A percentile compares a stretch with the other conserved stretches of the same genome.
These are phyloP conservation scores for Linnaemya tessellans DNA, from an alignment of 2,888 invertebrate species.

Conservation along the genomic window DNA sequence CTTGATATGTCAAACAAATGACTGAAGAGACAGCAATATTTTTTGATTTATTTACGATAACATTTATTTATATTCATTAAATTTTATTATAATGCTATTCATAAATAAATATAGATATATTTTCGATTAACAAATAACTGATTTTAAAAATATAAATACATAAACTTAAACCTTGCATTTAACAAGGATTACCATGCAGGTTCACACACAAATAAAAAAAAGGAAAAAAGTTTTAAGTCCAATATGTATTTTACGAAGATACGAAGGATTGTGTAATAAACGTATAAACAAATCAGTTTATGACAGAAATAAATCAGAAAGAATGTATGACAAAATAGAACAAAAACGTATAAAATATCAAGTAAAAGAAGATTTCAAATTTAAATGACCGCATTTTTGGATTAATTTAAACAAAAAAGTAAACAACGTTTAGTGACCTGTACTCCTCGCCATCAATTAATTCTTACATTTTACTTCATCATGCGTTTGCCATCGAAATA, in stretches of 20 bases:
- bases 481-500: neutral
- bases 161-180: slow-evolving; percentile 19
- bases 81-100: slow-evolving; percentile 51
- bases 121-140: slow-evolving; percentile 65
- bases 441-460: slow-evolving; percentile 43
- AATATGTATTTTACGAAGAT: neutral
- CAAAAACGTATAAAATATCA: slow-evolving; percentile 3
- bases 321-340: neutral
- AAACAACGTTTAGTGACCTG: slow-evolving; percentile 25
- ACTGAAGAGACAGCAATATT: slow-evolving; percentile 51
- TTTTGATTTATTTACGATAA: slow-evolving; percentile 58
- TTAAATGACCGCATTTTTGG: neutral
- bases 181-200: slow-evolving; percentile 3
- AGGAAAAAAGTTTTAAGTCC: neutral
- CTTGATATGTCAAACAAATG: slow-evolving; percentile 87
- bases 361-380: neutral
- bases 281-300: neutral
- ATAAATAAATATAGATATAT: slow-evolving; percentile 59
- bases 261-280: neutral
- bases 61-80: slow-evolving; percentile 64
- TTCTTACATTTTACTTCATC: slow-evolving; percentile 4
- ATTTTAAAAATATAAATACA: slow-evolving; percentile 54
- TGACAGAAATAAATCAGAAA: neutral
- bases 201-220: neutral
- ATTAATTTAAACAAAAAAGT: slow-evolving; percentile 4